Conservation (phyloP, 1,140 invertebrate species). For the Scylla paramamosain region DNA sequence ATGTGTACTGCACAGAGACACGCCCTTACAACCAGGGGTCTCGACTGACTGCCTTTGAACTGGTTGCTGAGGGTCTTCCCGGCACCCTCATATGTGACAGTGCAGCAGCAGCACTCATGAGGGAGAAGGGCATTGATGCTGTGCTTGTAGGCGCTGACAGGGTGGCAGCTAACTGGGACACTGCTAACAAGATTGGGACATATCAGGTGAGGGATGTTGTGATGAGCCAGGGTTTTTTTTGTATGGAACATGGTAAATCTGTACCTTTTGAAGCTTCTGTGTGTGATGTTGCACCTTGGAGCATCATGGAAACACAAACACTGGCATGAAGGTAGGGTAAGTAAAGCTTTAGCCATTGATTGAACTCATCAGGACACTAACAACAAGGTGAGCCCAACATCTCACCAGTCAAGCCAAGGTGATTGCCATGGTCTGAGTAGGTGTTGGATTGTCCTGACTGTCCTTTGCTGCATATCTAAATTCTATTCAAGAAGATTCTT, state of each 20-base stretch:
- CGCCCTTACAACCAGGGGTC: conserved; percentile 98
- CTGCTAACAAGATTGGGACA: conserved; percentile 99
- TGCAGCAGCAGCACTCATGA: conserved; percentile 96
- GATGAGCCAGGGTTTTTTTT: background rate
- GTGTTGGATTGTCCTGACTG: too few relatives aligned
- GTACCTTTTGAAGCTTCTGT: background rate
- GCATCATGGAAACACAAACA: too few relatives aligned
- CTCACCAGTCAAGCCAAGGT: too few relatives aligned
- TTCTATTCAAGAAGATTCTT: too few relatives aligned
- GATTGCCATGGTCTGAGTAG: too few relatives aligned
- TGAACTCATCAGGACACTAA: too few relatives aligned
- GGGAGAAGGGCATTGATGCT: conserved; percentile 82
- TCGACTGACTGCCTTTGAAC: conserved; percentile 96
- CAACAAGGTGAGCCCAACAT: too few relatives aligned
- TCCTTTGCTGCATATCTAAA: too few relatives aligned
- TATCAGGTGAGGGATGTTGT: conserved; percentile 86
- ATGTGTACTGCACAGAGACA: conserved; percentile 97
- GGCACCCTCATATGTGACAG: conserved; percentile 97
- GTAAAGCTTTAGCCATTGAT: too few relatives aligned
- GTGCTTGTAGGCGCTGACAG: conserved; percentile 92
- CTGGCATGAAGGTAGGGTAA: too few relatives aligned
- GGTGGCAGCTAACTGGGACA: conserved; percentile 97
- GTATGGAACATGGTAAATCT: background rate
- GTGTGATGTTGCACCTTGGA: background rate
- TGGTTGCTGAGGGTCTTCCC: conserved; percentile 96